A percentile compares a stretch with the other conserved stretches of the same genome.
Evolutionary conservation across 2,888 invertebrate genomes (phyloP).

Genomic region (Eustalomyia histrio): DNA sequence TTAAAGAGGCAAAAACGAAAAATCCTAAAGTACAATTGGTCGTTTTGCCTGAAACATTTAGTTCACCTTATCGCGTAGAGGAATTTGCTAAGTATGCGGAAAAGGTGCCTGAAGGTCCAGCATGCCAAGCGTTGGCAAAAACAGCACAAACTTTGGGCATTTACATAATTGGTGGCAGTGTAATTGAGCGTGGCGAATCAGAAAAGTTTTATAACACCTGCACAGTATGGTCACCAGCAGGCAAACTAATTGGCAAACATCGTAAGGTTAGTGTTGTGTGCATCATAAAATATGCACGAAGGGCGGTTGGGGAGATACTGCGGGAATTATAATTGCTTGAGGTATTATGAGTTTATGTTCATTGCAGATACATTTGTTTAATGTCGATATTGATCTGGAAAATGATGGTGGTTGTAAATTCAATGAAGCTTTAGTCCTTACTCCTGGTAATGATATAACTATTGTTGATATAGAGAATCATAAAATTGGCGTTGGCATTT

Average conservation of each 20-base stretch:
- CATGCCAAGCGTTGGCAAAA: constrained; percentile 85
- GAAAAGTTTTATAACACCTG: constrained; percentile 91
- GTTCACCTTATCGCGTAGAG: constrained; percentile 92
- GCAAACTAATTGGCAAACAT: constrained; percentile 88
- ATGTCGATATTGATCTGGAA: constrained; percentile 85
- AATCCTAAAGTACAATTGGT: constrained; percentile 80
- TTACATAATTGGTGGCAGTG: constrained; percentile 92
- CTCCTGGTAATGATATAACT: constrained; percentile 87
- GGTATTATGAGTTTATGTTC: background rate
- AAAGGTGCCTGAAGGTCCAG: constrained; percentile 89
- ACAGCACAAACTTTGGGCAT: constrained; percentile 88
- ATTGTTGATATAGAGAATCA: constrained; percentile 86
- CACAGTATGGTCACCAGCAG: constrained; percentile 90
- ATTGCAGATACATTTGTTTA: constrained; percentile 92
- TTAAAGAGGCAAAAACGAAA: constrained; percentile 70
- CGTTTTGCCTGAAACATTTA: constrained; percentile 93
- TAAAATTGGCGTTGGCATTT: constrained; percentile 95
- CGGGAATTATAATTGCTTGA: no score
- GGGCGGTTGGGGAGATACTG: no score
- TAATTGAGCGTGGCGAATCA: constrained; percentile 87
- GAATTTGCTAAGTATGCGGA: constrained; percentile 93
- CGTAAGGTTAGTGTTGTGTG: constrained; percentile 85
- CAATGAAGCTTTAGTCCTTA: constrained; percentile 91
- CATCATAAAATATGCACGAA: no score
- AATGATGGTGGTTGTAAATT: constrained; percentile 92